These are phyloP conservation scores for Prinia subflava DNA, from an alignment of 2,113 vertebrate species.

Conservation along the genomic window DNA sequence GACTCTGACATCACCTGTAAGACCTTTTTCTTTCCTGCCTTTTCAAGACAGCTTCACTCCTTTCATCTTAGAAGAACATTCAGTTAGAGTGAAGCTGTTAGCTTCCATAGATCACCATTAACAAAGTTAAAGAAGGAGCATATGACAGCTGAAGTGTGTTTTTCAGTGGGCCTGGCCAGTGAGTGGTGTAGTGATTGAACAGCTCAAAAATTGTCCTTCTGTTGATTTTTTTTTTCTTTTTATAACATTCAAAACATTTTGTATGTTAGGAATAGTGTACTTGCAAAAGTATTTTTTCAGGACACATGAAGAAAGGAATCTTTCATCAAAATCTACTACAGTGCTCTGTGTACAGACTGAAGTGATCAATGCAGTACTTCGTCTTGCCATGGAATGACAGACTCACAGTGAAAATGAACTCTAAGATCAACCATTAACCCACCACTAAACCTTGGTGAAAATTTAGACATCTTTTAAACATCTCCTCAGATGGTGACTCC, in stretches of 20 bases:
- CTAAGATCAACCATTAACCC: not conserved
- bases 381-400: not conserved
- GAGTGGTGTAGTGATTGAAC: not conserved
- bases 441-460: not conserved
- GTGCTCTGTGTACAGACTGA: not conserved
- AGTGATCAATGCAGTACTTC: not conserved
- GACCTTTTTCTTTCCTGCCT: not conserved
- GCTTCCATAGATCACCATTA: not conserved
- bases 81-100: not conserved
- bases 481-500: not conserved
- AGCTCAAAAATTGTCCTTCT: not conserved
- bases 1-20: not conserved
- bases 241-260: not conserved
- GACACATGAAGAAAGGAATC: not conserved
- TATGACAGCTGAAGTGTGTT: not conserved
- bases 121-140: not conserved
- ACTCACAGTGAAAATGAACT: not conserved
- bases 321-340: not conserved
- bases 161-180: not conserved
- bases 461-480: not conserved
- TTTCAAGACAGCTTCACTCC: not conserved
- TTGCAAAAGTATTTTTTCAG: not conserved
- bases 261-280: not conserved
- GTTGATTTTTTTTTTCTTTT: not conserved
- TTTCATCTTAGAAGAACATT: not conserved